Evolutionary conservation across 1,140 invertebrate genomes (phyloP), one percentile per base, ranked within the genome.

Genomic region (Zaprionus davidi): DNA sequence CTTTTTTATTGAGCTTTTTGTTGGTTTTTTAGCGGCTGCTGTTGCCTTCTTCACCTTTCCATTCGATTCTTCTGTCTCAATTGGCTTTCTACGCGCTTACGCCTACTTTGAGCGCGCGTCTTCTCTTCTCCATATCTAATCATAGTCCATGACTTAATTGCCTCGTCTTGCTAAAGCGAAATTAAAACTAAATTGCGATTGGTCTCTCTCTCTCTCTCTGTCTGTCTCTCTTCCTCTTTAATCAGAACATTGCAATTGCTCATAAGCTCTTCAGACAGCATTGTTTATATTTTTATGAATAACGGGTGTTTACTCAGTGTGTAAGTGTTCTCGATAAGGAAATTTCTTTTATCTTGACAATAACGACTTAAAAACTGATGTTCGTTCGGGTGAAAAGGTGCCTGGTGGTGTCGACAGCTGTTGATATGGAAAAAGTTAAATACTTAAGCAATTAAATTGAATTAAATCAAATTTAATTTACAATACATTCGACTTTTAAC

Each of bases 261-360:
- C 55, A 49, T 44, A 63, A 38, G 82, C 65, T 79, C 64, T 60
- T 71, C 74, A 79, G 73, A 71, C 67, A 55, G 24, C 70, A 57
- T 79, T 87, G 76, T 87, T 82, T 86, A 87, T 86, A 63, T 86
- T 79, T 82, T 69, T 51, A 24, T 78, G 81, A 79, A 83, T 82
- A 73, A 79, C 69, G 66, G 76, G 56, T 86, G 79, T 82, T 85
- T 86, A 69, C 51, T 57, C 56, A 59, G 44, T 49, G 41, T 49
- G 53, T 56, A 13, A 38, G 20, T 60, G 53, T 22, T 26, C 66
- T 53, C 71, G 82, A 85, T 85, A 85, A 85, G 82, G 56, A 71
- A 44, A 65, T 46, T 49, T 67, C 57, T 71, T 13, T 59, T 84
- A 78, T 86, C 80, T 87, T 82, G 82, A 87, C 79, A 80, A 63